phyloP scores from a whole-genome alignment of 2,113 vertebrate species.

The Pionites leucogaster region DNA sequence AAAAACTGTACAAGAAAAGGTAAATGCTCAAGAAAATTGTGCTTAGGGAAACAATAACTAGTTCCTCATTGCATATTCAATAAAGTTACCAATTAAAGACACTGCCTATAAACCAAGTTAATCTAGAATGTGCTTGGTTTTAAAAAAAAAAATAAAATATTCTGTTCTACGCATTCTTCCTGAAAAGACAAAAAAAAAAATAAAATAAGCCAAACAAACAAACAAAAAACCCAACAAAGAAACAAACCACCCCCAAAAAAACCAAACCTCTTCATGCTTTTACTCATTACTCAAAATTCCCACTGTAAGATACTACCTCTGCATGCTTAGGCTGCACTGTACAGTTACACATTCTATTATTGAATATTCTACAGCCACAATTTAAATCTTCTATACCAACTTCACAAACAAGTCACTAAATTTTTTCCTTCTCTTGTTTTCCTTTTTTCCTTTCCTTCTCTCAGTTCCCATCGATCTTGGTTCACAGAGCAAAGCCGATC shows the following conservation, averaged over 20 bases:
- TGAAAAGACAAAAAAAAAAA: background rate
- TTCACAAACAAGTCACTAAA: background rate
- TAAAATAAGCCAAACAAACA: background rate
- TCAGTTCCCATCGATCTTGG: background rate
- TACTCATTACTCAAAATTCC: background rate
- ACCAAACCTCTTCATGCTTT: background rate
- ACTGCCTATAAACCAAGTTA: background rate
- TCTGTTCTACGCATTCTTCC: background rate
- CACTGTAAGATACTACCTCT: background rate
- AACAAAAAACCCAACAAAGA: background rate
- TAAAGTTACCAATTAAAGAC: background rate
- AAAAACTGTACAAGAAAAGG: background rate
- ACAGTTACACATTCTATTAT: accelerated
- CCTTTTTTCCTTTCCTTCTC: no score
- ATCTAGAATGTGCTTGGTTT: background rate
- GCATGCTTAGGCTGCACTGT: accelerated
- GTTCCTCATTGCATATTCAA: background rate
- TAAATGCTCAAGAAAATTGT: background rate
- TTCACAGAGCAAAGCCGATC: background rate
- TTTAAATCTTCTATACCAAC: background rate
- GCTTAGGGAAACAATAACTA: background rate
- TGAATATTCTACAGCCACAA: background rate
- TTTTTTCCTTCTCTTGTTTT: background rate
- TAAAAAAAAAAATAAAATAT: background rate
- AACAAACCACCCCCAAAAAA: background rate